Evolutionary conservation across 2,797 vertebrate genomes (phyloP), one percentile per base, ranked within the genome.

Genomic region (Pseudochromis fuscus): DNA sequence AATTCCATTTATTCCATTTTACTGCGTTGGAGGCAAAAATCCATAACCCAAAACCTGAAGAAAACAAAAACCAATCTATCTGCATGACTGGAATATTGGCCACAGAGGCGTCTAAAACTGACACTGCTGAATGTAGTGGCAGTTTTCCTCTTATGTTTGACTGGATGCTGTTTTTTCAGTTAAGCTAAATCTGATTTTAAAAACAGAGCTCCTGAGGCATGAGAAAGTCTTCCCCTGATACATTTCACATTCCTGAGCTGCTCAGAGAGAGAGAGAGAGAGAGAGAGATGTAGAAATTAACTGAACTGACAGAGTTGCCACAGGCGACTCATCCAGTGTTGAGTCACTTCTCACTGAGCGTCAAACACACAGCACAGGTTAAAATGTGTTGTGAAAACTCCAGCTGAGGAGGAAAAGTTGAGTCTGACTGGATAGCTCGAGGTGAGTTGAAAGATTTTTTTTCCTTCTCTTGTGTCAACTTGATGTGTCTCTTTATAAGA

Each of bases 181-280:
- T 18, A 40, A 40, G 40, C 8, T 6, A 42, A 8, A n/a, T 18
- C 40, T 42, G 40, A 19, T 18, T 18, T 18, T 7, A 31, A 31
- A 31, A 5, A 31, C 6, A 31, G 30, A 31, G 10, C 30, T 31
- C 30, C 15, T 25, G 52, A 30, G 12, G 5, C 7, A 42, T 24
- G 31, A 27, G 1, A 49, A 40, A 53, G 7, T 12, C 12, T 12
- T 44, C 19, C 13, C 1, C 12, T 12, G 18, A 35, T 38, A 70
- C 9, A 25, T 50, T 60, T 25, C 50, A 75, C 79, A 79, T 84
- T 77, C 72, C 56, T 69, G 61, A 69, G 66, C 13, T 3, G 16
- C 12, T 45, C 55, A 67, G 52, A 45, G 31, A 16, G 33, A 40
- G 53, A 44, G 53, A 45, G 46, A 16, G 18, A 3, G 16, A 33